Evolutionary conservation across 2,797 vertebrate species (phyloP), one percentile per base, ranked within the genome.

Genomic region (Chelidonichthys spinosus): DNA sequence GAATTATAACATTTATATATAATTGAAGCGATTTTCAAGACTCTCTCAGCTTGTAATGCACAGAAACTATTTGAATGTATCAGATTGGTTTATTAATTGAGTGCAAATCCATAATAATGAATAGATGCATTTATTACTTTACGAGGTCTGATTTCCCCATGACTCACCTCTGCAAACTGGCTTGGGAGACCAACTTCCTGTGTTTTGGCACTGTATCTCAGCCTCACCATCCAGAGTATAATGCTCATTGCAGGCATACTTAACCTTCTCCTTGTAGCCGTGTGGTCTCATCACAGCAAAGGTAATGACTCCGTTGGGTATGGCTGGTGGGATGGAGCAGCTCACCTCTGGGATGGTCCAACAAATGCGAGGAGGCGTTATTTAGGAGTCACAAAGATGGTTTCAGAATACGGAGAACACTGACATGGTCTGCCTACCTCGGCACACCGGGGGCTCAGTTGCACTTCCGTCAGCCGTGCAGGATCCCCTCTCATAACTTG

Each of bases 101-200:
- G 7, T 61, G 4, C 13, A 39, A 32, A 17, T 63, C 7, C 17
- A 44, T 6, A 43, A 52, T 49, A 1, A 49, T 61, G 35, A 35
- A 71, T 5, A 25, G 36, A 47, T 3, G 50, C 46, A 52, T 69
- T 4, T 15, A 7, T 4, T 18, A 7, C 7, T 7, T 60, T 42
- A 5, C 14, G 61, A 53, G 1, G 11, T 66, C 9, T 5, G 15
- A 36, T 63, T 66, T 72, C 18, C 11, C 37, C 11, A 37, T 67
- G 55, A 85, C 83, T 72, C 92, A 97, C 97, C 96, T 92, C 90
- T 95, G 58, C 97, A 99, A 55, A 75, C 79, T 3, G 97, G 97
- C 83, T 91, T 90, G 35, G 84, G 49, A 58, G 96, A 96, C 97
- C 97, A 99, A 53, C 86, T 91, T 7, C 96, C 96, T 25, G 92